Conservation (phyloP, 2,113 vertebrate genomes). For the Cheirogaleus medius region DNA sequence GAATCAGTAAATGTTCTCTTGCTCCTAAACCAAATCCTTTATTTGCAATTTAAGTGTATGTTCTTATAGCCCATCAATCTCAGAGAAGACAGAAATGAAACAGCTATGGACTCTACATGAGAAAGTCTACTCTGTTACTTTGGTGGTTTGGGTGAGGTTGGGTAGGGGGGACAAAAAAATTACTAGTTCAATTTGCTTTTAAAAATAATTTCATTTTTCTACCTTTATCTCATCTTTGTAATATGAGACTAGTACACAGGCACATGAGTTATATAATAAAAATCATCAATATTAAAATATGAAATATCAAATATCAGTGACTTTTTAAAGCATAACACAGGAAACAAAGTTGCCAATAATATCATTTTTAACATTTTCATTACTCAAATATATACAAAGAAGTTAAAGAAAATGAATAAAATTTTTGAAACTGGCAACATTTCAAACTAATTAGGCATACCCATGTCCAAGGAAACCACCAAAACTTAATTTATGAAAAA, state of each 20-base stretch:
- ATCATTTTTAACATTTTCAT: not conserved
- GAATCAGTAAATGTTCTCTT: not conserved
- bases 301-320: not conserved
- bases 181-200: not conserved
- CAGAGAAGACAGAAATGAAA: not conserved
- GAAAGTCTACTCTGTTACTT: not conserved
- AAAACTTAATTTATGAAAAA: not conserved
- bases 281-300: constrained; percentile 18
- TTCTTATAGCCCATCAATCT: not conserved
- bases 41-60: not conserved
- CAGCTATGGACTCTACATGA: not conserved
- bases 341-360: not conserved
- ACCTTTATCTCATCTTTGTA: not conserved
- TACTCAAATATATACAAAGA: not conserved
- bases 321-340: not conserved
- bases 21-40: not conserved
- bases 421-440: not conserved
- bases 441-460: not conserved
- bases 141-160: not conserved
- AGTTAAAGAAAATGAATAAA: not conserved
- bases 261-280: not conserved
- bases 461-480: not conserved
- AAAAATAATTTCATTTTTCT: constrained; percentile 7
- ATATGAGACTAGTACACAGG: not conserved
- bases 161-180: not conserved